Conservation (phyloP, 2,888 invertebrate genomes). For the Deroplatys truncata region DNA sequence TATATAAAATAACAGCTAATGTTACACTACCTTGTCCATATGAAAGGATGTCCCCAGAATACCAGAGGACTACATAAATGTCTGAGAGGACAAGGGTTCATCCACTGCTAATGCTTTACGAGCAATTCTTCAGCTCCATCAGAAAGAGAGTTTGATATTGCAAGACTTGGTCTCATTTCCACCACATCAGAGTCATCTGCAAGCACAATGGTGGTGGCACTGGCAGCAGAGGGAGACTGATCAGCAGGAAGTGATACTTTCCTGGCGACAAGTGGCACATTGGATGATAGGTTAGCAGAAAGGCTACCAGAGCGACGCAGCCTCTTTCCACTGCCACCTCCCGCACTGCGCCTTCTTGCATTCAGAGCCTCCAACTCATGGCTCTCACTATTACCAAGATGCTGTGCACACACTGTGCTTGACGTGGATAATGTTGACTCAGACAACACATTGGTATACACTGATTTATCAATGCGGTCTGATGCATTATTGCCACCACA, state of each 20-base stretch:
- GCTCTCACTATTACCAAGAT: constrained; percentile 37
- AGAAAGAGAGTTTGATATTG: background rate
- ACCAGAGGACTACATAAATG: background rate
- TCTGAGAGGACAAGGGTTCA: background rate
- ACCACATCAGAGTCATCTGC: constrained; percentile 48
- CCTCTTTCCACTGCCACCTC: background rate
- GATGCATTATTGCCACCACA: constrained; percentile 17
- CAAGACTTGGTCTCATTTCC: background rate
- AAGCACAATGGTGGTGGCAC: constrained; percentile 62
- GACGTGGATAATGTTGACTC: constrained; percentile 44
- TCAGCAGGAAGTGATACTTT: constrained; percentile 45
- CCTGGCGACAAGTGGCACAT: background rate
- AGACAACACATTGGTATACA: constrained; percentile 36
- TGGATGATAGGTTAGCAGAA: constrained; percentile 3
- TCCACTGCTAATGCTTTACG: constrained; percentile 18
- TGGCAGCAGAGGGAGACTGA: constrained; percentile 58
- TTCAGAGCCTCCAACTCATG: constrained; percentile 42
- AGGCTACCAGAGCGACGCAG: constrained; percentile 16
- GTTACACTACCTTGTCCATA: background rate
- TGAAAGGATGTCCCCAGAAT: background rate
- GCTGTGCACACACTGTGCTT: constrained; percentile 42
- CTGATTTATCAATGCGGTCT: constrained; percentile 24
- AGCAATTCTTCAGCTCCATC: constrained; percentile 23
- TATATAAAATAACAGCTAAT: background rate
- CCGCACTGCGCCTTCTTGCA: constrained; percentile 12